Percentiles rank a stretch among this genome's conserved stretches.
phyloP scores from a whole-genome alignment of 2,888 invertebrate genomes.

The Erebia aethiops region DNA sequence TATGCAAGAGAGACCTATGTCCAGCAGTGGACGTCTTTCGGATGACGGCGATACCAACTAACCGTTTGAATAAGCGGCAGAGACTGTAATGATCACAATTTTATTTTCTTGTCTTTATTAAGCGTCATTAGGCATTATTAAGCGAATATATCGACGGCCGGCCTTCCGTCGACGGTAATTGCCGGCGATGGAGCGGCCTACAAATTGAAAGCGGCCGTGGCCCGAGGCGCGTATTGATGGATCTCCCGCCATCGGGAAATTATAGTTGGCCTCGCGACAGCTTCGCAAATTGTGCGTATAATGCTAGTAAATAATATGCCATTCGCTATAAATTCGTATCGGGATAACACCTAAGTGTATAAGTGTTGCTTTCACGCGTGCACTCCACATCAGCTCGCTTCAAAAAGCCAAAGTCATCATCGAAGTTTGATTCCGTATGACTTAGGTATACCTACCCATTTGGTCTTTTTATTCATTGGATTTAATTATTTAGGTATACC shows the following conservation, averaged over 20 bases:
- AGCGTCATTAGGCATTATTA: constrained; percentile 82
- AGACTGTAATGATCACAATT: constrained; percentile 74
- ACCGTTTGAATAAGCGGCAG: constrained; percentile 57
- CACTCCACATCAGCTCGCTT: constrained; percentile 39
- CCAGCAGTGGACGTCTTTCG: too few relatives aligned
- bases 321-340: constrained; percentile 74
- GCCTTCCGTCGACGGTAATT: constrained; percentile 80
- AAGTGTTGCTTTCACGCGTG: constrained; percentile 52
- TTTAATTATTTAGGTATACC: too few relatives aligned
- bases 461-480: too few relatives aligned
- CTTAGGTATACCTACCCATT: too few relatives aligned
- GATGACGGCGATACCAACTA: constrained; percentile 7
- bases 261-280: constrained; percentile 81
- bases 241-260: constrained; percentile 81
- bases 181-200: constrained; percentile 78
- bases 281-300: constrained; percentile 82
- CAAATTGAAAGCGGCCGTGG: constrained; percentile 81
- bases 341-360: constrained; percentile 62
- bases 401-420: constrained; percentile 13
- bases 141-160: constrained; percentile 77
- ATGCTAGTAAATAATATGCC: constrained; percentile 80
- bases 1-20: too few relatives aligned
- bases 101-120: constrained; percentile 79
- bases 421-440: not conserved
- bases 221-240: constrained; percentile 80